A percentile compares a stretch with the other conserved stretches of the same genome.
phyloP scores from a whole-genome alignment of 2,797 vertebrate species.

The Typhlichthys subterraneus region DNA sequence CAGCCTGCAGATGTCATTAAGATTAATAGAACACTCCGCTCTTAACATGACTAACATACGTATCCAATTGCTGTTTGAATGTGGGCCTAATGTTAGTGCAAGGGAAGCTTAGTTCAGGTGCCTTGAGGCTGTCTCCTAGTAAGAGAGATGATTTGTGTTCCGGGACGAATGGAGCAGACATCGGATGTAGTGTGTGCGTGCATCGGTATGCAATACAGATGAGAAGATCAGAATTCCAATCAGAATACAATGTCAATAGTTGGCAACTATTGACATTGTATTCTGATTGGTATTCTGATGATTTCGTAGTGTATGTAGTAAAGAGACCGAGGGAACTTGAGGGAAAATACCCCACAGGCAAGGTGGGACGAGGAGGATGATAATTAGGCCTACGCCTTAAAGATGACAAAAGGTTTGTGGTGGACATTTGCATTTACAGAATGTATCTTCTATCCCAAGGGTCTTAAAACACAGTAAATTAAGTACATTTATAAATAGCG shows the following conservation, averaged over 20 bases:
- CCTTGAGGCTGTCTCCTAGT: slow-evolving; percentile 40
- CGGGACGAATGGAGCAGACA: slow-evolving; percentile 34
- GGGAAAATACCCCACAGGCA: slow-evolving; percentile 31
- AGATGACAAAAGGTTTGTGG: slow-evolving; percentile 1
- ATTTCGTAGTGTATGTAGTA: slow-evolving; percentile 15
- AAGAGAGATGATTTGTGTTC: slow-evolving; percentile 52
- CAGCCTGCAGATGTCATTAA: too few species aligned
- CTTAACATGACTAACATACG: slow-evolving; percentile 24
- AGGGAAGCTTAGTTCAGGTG: slow-evolving; percentile 41
- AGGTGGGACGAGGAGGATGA: slow-evolving; percentile 4
- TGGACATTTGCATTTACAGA: slow-evolving; percentile 1
- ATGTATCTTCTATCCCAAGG: neutral
- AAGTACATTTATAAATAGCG: neutral
- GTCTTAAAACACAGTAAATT: neutral
- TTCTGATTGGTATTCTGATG: slow-evolving; percentile 20
- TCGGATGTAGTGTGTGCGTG: slow-evolving; percentile 42
- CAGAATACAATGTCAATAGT: slow-evolving; percentile 51
- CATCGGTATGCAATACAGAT: slow-evolving; percentile 46
- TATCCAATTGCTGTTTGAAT: slow-evolving; percentile 13
- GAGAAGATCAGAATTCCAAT: neutral
- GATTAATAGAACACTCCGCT: too few species aligned
- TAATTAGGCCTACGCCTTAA: slow-evolving; percentile 12
- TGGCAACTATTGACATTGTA: slow-evolving; percentile 49
- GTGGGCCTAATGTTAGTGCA: slow-evolving; percentile 11
- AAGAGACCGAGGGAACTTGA: slow-evolving; percentile 24